Base-by-base conservation (phyloP, 2,797 vertebrate species). In the Schizopygopsis pylzovi region DNA sequence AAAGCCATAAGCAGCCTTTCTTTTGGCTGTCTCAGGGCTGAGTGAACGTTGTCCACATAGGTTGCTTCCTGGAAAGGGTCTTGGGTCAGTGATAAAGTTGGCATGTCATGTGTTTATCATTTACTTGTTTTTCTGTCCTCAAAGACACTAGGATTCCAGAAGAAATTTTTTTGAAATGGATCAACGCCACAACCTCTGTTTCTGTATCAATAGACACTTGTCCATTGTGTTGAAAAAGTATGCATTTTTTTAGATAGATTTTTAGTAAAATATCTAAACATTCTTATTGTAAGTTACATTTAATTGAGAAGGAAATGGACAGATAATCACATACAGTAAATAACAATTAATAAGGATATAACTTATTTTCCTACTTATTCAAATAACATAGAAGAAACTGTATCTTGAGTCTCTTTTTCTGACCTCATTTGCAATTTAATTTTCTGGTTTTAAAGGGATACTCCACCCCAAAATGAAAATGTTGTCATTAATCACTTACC, bases 61-160 rank as follows among this genome's bases (percentile, higher is more conserved):
- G 86, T 90, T 68, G 90, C 92, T 93, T 94, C 92, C 93, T 92
- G 82, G 79, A 80, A 39, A 54, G 49, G 89, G 91, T 93, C 87
- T 90, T 68, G 92, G 92, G 91, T 94, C 87, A 86, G 87, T 72
- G 86, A 92, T 85, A 90, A 92, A 91, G 85, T 54, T 72, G 28
- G 83, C 72, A 84, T 90, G 89, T 88, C 88, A 82, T 88, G 79
- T 89, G 89, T 92, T 92, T 89, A 93, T 90, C 88, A 90, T 86
- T 84, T 77, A 83, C 63, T 56, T 56, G 41, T 71, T 76, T 49
- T 81, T 79, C 72, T 63, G 68, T 82, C 72, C 72, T 68, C 52
- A 45, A 84, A 75, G 70, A 87, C 54, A 33, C 61, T 41, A 13
- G 22, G 28, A n/a, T 33, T 73, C 43, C 49, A 56, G 28, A 61